phyloP scores from a whole-genome alignment of 2,113 vertebrate species.

The Alosa alosa region DNA sequence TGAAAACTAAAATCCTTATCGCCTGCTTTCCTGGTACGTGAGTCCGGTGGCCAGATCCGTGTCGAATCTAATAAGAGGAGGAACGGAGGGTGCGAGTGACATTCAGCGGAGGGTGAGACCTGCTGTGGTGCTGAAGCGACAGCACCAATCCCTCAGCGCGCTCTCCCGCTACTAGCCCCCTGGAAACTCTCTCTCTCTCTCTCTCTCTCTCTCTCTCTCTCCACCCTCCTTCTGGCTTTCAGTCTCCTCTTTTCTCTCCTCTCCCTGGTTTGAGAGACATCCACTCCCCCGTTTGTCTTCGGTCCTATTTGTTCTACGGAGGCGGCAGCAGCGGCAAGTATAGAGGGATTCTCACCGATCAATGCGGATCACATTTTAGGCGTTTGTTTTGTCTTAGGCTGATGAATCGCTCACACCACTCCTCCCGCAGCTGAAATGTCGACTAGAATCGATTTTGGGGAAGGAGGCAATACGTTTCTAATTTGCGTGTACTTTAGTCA shows the following conservation, averaged over 20 bases:
- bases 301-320: background rate
- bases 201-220: background rate
- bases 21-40: background rate
- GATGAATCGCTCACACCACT: constrained; percentile 5
- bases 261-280: background rate
- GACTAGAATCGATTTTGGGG: background rate
- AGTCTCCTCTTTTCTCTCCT: background rate
- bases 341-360: background rate
- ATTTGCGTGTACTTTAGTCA: too few relatives aligned
- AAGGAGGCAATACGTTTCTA: background rate
- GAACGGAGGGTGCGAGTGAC: constrained; percentile 10
- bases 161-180: constrained; percentile 22
- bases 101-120: constrained; percentile 26
- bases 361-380: constrained; percentile 12
- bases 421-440: background rate
- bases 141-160: constrained; percentile 56
- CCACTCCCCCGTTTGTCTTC: constrained; percentile 12
- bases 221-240: background rate
- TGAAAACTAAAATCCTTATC: background rate
- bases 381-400: background rate
- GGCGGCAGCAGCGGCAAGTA: background rate
- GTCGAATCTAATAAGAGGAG: background rate
- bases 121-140: constrained; percentile 71
- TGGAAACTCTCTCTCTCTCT: background rate
- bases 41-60: background rate